Conservation (phyloP, 2,797 vertebrate species). For the Onychomys arenicola region DNA sequence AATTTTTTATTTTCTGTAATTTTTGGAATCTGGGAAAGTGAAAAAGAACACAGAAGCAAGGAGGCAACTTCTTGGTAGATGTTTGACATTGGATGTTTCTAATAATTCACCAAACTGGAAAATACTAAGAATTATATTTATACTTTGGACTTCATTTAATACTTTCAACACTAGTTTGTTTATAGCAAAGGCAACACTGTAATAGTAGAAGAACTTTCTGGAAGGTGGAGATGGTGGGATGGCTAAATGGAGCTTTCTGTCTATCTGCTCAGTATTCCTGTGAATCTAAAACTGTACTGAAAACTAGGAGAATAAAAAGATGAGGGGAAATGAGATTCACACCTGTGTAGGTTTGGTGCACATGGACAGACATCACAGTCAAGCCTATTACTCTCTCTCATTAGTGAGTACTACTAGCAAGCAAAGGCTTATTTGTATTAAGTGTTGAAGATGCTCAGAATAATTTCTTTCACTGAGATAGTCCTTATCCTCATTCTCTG, state of each 20-base stretch:
- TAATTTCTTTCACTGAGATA: neutral
- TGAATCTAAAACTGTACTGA: neutral
- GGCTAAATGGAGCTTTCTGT: neutral
- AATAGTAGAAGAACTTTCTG: neutral
- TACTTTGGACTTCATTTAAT: neutral
- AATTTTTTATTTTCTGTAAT: neutral
- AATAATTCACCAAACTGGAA: neutral
- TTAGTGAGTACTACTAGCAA: neutral
- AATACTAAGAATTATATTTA: neutral
- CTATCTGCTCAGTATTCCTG: neutral
- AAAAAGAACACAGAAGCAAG: neutral
- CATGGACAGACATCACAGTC: neutral
- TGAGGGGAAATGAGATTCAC: neutral
- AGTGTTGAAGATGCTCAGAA: neutral
- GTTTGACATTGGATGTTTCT: neutral
- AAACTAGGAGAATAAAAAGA: neutral
- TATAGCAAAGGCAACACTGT: neutral
- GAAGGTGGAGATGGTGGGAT: neutral
- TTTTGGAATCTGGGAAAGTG: neutral
- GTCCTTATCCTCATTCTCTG: neutral
- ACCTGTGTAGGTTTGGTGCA: neutral
- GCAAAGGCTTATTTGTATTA: neutral
- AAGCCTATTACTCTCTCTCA: neutral
- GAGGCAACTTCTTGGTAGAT: neutral
- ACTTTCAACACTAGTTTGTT: neutral